Evolutionary conservation across 2,113 vertebrate genomes (phyloP).

Genomic region (Paramormyrops kingsleyae): DNA sequence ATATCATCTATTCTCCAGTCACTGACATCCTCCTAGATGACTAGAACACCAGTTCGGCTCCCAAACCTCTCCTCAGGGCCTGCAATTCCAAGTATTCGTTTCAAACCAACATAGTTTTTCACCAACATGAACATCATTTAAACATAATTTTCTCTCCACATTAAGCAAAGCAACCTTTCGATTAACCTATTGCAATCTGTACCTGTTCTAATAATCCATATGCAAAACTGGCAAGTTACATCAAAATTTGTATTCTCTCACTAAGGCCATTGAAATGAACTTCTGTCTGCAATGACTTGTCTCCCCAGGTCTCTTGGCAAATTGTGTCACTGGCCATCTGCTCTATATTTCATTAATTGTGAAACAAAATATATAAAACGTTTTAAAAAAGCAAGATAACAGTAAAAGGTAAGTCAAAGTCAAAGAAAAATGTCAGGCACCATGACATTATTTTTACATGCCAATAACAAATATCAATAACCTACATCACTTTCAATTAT

Average conservation of each 20-base stretch:
- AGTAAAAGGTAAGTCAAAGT: neutral
- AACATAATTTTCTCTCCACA: neutral
- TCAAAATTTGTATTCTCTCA: neutral
- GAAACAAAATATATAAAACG: neutral
- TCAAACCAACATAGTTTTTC: neutral
- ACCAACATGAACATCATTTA: neutral
- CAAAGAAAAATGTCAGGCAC: neutral
- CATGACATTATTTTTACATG: neutral
- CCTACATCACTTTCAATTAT: neutral
- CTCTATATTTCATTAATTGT: neutral
- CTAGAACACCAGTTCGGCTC: neutral
- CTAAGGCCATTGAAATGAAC: neutral
- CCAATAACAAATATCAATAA: neutral
- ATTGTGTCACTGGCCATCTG: slow-evolving; percentile 8
- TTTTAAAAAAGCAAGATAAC: neutral
- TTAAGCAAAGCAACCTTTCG: neutral
- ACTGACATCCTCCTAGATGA: neutral
- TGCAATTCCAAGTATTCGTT: neutral
- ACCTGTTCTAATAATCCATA: neutral
- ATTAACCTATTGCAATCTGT: neutral
- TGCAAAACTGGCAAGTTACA: neutral
- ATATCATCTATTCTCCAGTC: neutral
- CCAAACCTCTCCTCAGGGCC: neutral
- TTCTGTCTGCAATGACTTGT: neutral
- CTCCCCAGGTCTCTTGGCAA: slow-evolving; percentile 2